Evolutionary conservation across 2,113 vertebrate genomes (phyloP).

Genomic region (Notechis scutatus): DNA sequence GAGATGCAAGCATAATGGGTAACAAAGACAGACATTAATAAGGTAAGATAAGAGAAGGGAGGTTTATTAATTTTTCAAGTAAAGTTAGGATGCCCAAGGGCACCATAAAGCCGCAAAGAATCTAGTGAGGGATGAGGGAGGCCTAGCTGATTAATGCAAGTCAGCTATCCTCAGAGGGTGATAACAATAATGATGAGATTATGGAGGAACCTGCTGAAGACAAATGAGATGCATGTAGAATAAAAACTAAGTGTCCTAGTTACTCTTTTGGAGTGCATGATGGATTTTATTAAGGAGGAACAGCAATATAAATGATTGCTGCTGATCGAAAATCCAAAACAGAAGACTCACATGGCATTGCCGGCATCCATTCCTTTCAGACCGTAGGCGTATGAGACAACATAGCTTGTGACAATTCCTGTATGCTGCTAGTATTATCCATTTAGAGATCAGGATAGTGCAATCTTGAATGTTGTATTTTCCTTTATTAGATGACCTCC

Average conservation of each 20-base stretch:
- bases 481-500: not conserved
- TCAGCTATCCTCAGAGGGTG: constrained; percentile 77
- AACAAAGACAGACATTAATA: constrained; percentile 82
- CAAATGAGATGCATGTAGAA: constrained; percentile 77
- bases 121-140: constrained; percentile 76
- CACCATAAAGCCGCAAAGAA: constrained; percentile 80
- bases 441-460: not conserved
- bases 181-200: constrained; percentile 81
- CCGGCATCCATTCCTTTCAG: constrained; percentile 18
- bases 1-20: constrained; percentile 77
- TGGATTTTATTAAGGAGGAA: constrained; percentile 71
- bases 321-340: constrained; percentile 40
- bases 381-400: not conserved
- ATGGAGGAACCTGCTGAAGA: constrained; percentile 77
- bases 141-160: constrained; percentile 77
- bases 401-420: not conserved
- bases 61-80: constrained; percentile 83
- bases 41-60: constrained; percentile 80
- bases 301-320: constrained; percentile 54
- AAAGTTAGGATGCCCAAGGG: constrained; percentile 80
- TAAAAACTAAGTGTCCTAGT: constrained; percentile 76
- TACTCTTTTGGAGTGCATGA: constrained; percentile 70
- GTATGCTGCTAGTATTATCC: not conserved
- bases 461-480: not conserved
- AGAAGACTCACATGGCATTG: constrained; percentile 34